phyloP scores from a whole-genome alignment of 2,797 vertebrate species.

The Sebastes hubbsi region DNA sequence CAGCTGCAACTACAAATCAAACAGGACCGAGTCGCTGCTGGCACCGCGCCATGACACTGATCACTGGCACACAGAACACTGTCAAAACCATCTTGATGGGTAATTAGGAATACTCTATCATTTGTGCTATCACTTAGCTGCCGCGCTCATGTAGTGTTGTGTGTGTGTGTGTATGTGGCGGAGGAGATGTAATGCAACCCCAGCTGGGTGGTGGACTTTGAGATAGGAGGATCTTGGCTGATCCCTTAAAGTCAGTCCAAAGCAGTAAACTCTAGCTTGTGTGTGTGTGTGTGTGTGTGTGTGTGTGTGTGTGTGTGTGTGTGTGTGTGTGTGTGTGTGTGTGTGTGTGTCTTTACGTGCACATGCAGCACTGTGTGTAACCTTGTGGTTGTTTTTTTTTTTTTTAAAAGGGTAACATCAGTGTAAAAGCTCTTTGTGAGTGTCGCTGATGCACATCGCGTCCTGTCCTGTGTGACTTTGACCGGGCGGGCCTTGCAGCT shows the following conservation, averaged over 20 bases:
- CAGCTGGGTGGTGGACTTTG: constrained; percentile 38
- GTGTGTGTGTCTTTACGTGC: constrained; percentile 2
- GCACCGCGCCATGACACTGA: constrained; percentile 66
- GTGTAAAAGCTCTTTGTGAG: constrained; percentile 52
- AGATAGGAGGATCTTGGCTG: constrained; percentile 32
- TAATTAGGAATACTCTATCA: constrained; percentile 78
- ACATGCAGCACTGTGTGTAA: constrained; percentile 20
- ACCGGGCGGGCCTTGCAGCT: constrained; percentile 57
- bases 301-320: neutral
- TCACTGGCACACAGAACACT: constrained; percentile 74
- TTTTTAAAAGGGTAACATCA: constrained; percentile 50
- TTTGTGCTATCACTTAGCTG: constrained; percentile 60
- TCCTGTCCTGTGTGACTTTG: constrained; percentile 72
- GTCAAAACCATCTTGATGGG: constrained; percentile 78
- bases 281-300: neutral
- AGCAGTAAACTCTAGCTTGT: constrained; percentile 37
- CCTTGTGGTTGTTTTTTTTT: constrained; percentile 44
- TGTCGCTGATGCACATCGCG: constrained; percentile 59
- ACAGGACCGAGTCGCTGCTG: constrained; percentile 64
- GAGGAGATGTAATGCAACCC: constrained; percentile 23
- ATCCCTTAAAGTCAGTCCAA: constrained; percentile 52
- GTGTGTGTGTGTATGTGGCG: constrained; percentile 6
- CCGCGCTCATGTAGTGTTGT: neutral
- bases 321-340: neutral
- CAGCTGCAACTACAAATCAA: constrained; percentile 77